Percentiles rank a stretch among this genome's conserved stretches.
These are phyloP conservation scores for Cydia strobilella DNA, from an alignment of 1,140 invertebrate genomes.

Conservation along the genomic window DNA sequence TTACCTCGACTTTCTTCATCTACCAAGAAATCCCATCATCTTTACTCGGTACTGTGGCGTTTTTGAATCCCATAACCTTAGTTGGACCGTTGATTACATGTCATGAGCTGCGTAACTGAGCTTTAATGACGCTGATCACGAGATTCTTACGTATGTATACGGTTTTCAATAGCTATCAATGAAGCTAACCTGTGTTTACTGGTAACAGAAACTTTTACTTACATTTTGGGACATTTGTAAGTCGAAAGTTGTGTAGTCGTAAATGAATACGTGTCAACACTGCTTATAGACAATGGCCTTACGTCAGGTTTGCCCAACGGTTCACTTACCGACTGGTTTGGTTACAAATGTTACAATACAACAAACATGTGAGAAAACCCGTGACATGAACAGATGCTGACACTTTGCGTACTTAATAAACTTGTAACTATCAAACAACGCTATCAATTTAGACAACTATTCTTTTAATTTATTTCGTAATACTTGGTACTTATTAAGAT, in stretches of 20 bases:
- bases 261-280: constrained; percentile 21
- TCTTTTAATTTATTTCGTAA: constrained; percentile 22
- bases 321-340: constrained; percentile 26
- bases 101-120: constrained; percentile 18
- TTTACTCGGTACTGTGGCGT: constrained; percentile 43
- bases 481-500: background rate
- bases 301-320: constrained; percentile 28
- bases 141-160: background rate
- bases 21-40: constrained; percentile 56
- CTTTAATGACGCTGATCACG: background rate
- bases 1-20: constrained; percentile 60
- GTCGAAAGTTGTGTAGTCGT: constrained; percentile 15
- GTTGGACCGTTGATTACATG: constrained; percentile 18
- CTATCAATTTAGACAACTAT: constrained; percentile 23
- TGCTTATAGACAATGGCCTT: constrained; percentile 26
- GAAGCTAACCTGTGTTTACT: background rate
- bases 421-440: background rate
- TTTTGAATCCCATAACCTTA: constrained; percentile 18
- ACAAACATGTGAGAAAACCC: constrained; percentile 31
- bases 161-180: constrained; percentile 1
- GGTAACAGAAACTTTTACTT: constrained; percentile 4
- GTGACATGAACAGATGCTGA: constrained; percentile 26
- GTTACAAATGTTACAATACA: constrained; percentile 29
- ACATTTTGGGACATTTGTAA: constrained; percentile 14
- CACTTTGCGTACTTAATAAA: constrained; percentile 21